Percentiles rank a stretch among this genome's conserved stretches.
Conservation (phyloP, 2,113 vertebrate genomes). For the Athene cunicularia region DNA sequence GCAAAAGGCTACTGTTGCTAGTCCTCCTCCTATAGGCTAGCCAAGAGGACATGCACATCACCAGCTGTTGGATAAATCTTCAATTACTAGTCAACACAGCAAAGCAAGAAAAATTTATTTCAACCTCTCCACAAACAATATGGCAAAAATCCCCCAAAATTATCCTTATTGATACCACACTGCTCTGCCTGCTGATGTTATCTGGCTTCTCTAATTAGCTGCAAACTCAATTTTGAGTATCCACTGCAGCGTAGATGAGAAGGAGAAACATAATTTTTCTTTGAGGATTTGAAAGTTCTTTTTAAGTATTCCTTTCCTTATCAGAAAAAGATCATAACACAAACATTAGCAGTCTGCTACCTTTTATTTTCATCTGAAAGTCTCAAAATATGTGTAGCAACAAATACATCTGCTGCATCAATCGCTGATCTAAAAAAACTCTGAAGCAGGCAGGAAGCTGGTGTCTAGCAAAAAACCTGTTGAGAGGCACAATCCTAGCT, state of each 20-base stretch:
- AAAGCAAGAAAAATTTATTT: neutral
- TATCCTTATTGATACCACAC: neutral
- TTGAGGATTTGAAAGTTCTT: neutral
- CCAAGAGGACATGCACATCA: neutral
- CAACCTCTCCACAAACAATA: neutral
- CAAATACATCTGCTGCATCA: neutral
- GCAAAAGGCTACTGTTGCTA: neutral
- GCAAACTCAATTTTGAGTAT: neutral
- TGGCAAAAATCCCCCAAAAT: neutral
- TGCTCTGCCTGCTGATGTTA: neutral
- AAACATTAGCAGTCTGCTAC: neutral
- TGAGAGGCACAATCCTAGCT: neutral
- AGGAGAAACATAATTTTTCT: neutral
- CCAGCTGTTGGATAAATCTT: neutral
- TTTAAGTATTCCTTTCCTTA: neutral
- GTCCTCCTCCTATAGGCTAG: fast-evolving
- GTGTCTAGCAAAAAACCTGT: neutral
- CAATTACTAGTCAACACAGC: neutral
- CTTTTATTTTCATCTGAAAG: neutral
- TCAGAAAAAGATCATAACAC: neutral
- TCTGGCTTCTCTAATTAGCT: neutral
- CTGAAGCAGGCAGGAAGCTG: neutral
- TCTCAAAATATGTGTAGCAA: neutral
- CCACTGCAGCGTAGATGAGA: neutral
- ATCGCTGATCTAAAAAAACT: neutral